Conservation (phyloP, 2,113 vertebrate species). For the Barnardius zonarius region DNA sequence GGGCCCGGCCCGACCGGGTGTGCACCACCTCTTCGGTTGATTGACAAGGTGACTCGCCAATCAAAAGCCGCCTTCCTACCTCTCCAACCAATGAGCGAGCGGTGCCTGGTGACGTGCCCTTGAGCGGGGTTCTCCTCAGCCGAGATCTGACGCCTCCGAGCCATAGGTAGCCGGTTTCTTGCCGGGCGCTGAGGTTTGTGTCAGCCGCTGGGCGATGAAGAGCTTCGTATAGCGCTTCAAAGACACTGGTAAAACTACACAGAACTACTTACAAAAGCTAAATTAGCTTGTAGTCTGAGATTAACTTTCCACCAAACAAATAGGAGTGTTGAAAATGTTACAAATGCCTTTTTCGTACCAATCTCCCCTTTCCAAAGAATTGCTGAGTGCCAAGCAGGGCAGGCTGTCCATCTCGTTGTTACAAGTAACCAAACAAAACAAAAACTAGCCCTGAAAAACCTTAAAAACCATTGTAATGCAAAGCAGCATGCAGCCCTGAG, state of each 20-base stretch:
- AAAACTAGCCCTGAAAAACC: not conserved
- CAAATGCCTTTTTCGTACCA: not conserved
- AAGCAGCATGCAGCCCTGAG: not conserved
- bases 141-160: rapidly evolving
- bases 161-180: rapidly evolving
- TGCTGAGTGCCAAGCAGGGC: not conserved
- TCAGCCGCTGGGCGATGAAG: not conserved
- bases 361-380: not conserved
- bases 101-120: not conserved
- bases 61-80: not conserved
- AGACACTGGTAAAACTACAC: not conserved
- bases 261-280: not conserved
- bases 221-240: rapidly evolving
- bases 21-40: rapidly evolving
- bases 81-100: not conserved
- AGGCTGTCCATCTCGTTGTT: rapidly evolving
- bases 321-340: not conserved
- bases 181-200: too few species aligned
- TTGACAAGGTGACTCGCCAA: not conserved
- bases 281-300: not conserved
- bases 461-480: not conserved
- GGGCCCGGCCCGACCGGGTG: too few species aligned
- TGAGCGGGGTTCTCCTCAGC: rapidly evolving
- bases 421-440: not conserved
- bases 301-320: not conserved